phyloP scores from a whole-genome alignment of 2,797 vertebrate genomes.

The Malacoctenus gilli region DNA sequence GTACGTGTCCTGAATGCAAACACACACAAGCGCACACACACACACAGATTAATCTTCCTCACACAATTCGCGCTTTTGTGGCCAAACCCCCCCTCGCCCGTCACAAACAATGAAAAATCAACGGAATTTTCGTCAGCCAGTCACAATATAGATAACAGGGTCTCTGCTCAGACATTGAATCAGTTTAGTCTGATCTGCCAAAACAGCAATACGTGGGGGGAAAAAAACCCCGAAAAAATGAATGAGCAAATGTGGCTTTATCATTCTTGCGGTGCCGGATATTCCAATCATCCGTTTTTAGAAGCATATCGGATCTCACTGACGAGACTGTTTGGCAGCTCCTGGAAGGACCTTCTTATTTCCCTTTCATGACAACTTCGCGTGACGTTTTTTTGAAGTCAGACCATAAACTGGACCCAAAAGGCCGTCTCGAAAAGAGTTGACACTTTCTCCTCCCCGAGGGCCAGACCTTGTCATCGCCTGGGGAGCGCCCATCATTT shows the following conservation, averaged over 20 bases:
- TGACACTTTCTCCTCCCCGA: slow-evolving; percentile 43
- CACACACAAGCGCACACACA: slow-evolving; percentile 10
- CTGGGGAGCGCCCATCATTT: slow-evolving; percentile 55
- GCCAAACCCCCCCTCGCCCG: slow-evolving; percentile 43
- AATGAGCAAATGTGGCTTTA: slow-evolving; percentile 51
- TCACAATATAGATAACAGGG: slow-evolving; percentile 71
- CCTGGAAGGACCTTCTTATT: slow-evolving; percentile 53
- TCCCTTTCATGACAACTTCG: slow-evolving; percentile 61
- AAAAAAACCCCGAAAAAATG: too few relatives aligned
- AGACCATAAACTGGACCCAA: slow-evolving; percentile 65
- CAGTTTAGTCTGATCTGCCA: slow-evolving; percentile 58
- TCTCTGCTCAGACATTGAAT: slow-evolving; percentile 37
- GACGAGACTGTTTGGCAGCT: slow-evolving; percentile 51
- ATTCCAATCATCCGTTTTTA: slow-evolving; percentile 58
- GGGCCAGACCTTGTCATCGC: slow-evolving; percentile 70
- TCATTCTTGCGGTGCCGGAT: slow-evolving; percentile 52
- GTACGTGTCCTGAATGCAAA: too few relatives aligned
- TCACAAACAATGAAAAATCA: slow-evolving; percentile 62
- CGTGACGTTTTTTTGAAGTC: slow-evolving; percentile 66
- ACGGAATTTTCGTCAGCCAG: slow-evolving; percentile 73
- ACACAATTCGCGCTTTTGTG: slow-evolving; percentile 35
- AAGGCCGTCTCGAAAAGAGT: slow-evolving; percentile 41
- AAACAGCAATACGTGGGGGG: slow-evolving; percentile 61
- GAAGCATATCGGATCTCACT: slow-evolving; percentile 59
- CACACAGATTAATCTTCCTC: slow-evolving; percentile 29